Evolutionary conservation across 2,113 vertebrate genomes (phyloP), one percentile per base, ranked within the genome.

Genomic region (Beaufortia kweichowensis): DNA sequence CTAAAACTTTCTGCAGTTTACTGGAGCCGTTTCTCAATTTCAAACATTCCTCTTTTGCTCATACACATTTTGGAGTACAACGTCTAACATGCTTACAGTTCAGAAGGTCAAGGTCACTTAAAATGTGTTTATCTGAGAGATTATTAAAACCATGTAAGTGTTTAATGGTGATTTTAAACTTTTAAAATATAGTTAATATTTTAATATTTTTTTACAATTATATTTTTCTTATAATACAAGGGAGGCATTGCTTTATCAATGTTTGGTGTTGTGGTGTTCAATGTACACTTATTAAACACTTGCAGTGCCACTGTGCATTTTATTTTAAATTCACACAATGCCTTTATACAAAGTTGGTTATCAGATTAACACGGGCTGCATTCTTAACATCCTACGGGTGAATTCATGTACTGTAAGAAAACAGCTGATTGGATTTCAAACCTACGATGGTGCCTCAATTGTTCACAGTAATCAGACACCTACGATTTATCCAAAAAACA

Each of bases 371-470:
- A 64, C 23, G 35, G 21, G 43, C 46, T 50, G 46, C 53, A 5
- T 68, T 68, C 46, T 48, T 68, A 10, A 53, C 46, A 14, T 68
- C 66, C 66, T n/a, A 68, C 66, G 11, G 39, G 19, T 21, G 1
- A 35, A 46, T 35, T 57, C 4, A 10, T 39, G 39, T 55, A 26
- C 9, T 33, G 1, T 43, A 53, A 21, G 33, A 35, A 26, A 17
- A 50, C 62, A 66, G 50, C 68, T 64, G 50, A 71, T 75, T 53
- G 17, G 43, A 75, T 77, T 81, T 50, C 28, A 66, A 72, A 35
- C 41, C 46, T 9, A 66, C 71, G 6, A 11, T 46, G 31, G 65
- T 21, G 48, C 46, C 17, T 46, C 53, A 10, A 8, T 1, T 35
- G 15, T 50, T 31, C 53, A 11, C 66, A 67, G 7, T 53, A 21